Base-by-base conservation (phyloP, 2,797 vertebrate species). In the Cephalopachus bancanus region DNA sequence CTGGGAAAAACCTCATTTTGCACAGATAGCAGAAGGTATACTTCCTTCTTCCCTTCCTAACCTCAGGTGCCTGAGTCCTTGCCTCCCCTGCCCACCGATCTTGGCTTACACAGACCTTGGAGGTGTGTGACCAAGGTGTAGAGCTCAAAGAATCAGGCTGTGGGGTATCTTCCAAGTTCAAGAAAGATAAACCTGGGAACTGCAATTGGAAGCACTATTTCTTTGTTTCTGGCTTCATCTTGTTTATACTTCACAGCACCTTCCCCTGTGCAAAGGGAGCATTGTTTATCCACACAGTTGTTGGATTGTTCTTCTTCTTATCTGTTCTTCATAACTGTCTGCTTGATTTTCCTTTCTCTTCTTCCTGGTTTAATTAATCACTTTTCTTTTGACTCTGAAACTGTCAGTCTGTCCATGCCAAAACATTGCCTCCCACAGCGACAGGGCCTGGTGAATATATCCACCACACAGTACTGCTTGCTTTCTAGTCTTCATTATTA, bases 351-450 rank as follows among this genome's bases (percentile, higher is more conserved):
- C 91, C 84, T 85, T 89, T 72, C 53, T 80, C 69, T 87, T 71
- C 79, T 64, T 75, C 30, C 55, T 1, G 0, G 16, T 89, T 80
- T 65, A 51, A 94, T 90, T 17, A 33, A 83, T 89, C 24, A 2
- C 69, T 93, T 95, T 69, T 89, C 26, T 91, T 75, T 85, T 67
- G 83, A 90, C 59, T 55, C 76, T 15, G 60, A 93, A 81, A 59
- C 15, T 7, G 1, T 60, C 69, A 57, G 20, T 49, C 60, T 33
- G 26, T 64, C 15, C 7, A 2, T 55, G 28, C 62, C 72, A 55
- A 89, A 83, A 92, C 2, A 19, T 28, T 37, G 4, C 83, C 76
- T 89, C 60, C 55, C 79, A 37, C 7, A 30, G 76, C 0, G 0
- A 24, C 2, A 20, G 37, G 53, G 60, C 1, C 85, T 83, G 88